phyloP scores from a whole-genome alignment of 2,888 invertebrate genomes.

The Callyntrura guangdongensis region DNA sequence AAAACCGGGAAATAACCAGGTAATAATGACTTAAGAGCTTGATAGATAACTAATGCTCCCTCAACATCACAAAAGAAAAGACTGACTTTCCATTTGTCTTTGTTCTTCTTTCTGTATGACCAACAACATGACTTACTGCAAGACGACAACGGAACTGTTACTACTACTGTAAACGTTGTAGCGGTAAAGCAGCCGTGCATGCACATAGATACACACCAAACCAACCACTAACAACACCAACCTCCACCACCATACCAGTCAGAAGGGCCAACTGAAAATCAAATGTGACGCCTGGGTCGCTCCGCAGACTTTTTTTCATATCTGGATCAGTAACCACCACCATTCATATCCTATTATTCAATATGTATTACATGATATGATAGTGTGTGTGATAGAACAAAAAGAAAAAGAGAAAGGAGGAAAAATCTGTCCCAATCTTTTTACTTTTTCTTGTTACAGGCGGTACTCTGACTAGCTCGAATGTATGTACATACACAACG shows the following conservation, averaged over 20 bases:
- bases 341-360: conserved; percentile 65
- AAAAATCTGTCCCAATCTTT: conserved; percentile 80
- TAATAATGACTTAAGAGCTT: conserved; percentile 1
- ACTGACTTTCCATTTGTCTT: conserved; percentile 70
- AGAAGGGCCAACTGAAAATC: conserved; percentile 73
- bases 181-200: not conserved
- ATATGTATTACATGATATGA: conserved; percentile 73
- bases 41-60: conserved; percentile 66
- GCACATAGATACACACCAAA: conserved; percentile 48
- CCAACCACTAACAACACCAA: conserved; percentile 71
- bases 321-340: conserved; percentile 58
- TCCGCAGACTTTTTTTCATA: conserved; percentile 72
- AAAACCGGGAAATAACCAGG: not conserved
- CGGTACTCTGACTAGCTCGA: conserved; percentile 13
- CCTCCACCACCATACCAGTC: conserved; percentile 63
- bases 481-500: conserved; percentile 34
- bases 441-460: conserved; percentile 50
- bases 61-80: conserved; percentile 65
- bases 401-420: conserved; percentile 59
- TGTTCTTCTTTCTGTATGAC: conserved; percentile 61
- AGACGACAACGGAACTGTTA: not conserved
- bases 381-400: conserved; percentile 55
- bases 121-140: conserved; percentile 65
- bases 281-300: conserved; percentile 77
- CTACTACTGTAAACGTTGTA: no score